phyloP scores from a whole-genome alignment of 92 coral and sea anemone species.

The Phenganax stokvisi region DNA sequence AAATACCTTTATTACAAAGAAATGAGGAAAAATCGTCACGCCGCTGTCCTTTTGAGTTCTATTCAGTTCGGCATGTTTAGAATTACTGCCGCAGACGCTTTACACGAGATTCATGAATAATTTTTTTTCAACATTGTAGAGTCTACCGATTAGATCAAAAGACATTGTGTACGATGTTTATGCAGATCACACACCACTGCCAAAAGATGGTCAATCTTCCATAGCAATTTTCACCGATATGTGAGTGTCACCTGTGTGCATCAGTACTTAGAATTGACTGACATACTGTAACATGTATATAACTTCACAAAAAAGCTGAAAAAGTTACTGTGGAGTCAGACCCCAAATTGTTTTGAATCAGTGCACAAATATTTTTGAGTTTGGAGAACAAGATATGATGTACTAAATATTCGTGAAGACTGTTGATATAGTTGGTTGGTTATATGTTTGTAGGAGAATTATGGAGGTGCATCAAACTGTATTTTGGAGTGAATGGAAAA shows the following conservation, averaged over 20 bases:
- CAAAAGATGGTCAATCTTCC: constrained; percentile 46
- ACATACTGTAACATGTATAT: not conserved
- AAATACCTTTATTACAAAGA: too few relatives aligned
- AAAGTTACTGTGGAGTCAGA: not conserved
- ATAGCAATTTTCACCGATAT: constrained; percentile 67
- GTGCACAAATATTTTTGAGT: too few relatives aligned
- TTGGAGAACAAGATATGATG: not conserved
- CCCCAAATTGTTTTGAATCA: too few relatives aligned
- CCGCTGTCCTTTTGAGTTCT: too few relatives aligned
- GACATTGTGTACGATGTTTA: constrained; percentile 64
- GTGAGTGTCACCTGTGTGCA: constrained; percentile 37
- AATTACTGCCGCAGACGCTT: not conserved
- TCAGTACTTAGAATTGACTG: not conserved
- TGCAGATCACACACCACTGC: constrained; percentile 58
- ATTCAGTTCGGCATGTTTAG: not conserved
- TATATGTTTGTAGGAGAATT: constrained; percentile 52
- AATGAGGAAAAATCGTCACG: too few relatives aligned
- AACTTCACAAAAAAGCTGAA: not conserved
- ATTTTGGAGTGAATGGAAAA: constrained; percentile 87
- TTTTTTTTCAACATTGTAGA: constrained; percentile 39
- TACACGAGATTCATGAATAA: not conserved
- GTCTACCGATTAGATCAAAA: constrained; percentile 52
- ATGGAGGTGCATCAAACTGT: constrained; percentile 62
- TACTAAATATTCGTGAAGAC: not conserved
- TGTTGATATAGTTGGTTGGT: not conserved